These are phyloP conservation scores for Temnothorax nylanderi DNA, from an alignment of 1,140 invertebrate species.

Conservation along the genomic window DNA sequence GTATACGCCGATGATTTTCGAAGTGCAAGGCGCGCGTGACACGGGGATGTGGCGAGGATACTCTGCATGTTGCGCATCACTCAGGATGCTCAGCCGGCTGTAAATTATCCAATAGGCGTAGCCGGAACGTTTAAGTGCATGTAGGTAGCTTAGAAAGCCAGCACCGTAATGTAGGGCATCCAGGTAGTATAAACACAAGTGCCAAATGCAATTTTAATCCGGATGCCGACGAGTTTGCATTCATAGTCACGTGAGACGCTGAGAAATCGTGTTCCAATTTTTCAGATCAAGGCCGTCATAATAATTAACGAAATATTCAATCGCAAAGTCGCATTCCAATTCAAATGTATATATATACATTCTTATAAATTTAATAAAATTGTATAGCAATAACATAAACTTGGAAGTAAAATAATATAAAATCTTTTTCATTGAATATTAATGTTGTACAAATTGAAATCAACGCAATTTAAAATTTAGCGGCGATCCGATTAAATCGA, in stretches of 20 bases:
- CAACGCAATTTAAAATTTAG: not conserved
- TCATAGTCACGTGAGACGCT: not conserved
- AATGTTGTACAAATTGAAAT: not conserved
- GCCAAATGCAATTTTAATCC: slow-evolving; percentile 43
- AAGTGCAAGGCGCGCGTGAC: not conserved
- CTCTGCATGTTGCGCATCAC: slow-evolving; percentile 32
- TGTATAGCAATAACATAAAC: not conserved
- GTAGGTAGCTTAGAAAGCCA: slow-evolving; percentile 3
- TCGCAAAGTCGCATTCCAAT: not conserved
- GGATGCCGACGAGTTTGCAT: not conserved
- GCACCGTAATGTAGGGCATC: not conserved
- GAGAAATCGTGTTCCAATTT: not conserved
- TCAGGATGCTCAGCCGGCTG: slow-evolving; percentile 21
- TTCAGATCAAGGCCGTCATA: not conserved
- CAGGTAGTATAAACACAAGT: not conserved
- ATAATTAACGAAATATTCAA: not conserved
- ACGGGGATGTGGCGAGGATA: slow-evolving; percentile 23
- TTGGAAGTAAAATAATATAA: not conserved
- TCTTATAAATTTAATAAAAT: not conserved
- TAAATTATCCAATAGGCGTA: slow-evolving; percentile 57
- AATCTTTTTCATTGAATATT: not conserved
- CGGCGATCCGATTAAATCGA: not conserved
- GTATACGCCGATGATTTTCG: slow-evolving; percentile 5
- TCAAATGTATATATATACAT: not conserved
- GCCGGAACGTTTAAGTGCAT: slow-evolving; percentile 13